phyloP scores from a whole-genome alignment of 2,113 vertebrate genomes.

The Eclectus roratus region DNA sequence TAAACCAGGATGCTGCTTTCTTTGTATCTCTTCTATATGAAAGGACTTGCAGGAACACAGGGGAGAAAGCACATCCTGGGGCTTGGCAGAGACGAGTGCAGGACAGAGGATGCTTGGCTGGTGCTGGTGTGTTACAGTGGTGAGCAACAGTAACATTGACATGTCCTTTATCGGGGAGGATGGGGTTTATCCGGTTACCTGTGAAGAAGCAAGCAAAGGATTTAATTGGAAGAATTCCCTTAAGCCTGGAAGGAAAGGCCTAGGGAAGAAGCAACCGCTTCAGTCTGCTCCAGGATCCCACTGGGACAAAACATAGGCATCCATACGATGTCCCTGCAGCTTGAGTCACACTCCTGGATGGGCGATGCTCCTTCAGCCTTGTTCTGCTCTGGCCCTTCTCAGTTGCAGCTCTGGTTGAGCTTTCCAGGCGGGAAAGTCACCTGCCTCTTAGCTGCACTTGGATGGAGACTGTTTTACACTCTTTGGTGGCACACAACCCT shows the following conservation, averaged over 20 bases:
- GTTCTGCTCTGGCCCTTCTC: not conserved
- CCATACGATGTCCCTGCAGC: not conserved
- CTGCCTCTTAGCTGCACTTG: rapidly evolving
- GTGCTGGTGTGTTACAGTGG: not conserved
- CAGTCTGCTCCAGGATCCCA: not conserved
- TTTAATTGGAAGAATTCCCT: not conserved
- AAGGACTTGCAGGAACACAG: not conserved
- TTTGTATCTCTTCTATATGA: not conserved
- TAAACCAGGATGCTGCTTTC: not conserved
- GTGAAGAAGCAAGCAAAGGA: not conserved
- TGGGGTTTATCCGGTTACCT: not conserved
- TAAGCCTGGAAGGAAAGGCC: not conserved
- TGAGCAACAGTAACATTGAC: not conserved
- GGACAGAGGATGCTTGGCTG: not conserved
- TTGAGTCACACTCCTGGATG: not conserved
- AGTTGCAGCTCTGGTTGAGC: not conserved
- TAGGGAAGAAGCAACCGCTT: not conserved
- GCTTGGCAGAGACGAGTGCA: rapidly evolving
- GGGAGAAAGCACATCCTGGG: not conserved
- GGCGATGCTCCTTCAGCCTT: not conserved
- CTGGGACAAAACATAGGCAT: rapidly evolving
- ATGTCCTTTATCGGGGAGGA: not conserved
- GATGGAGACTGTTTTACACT: not conserved
- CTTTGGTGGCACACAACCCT: not conserved
- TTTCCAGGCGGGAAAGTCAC: not conserved